phyloP scores from a whole-genome alignment of 2,113 vertebrate genomes.

The Centropus bengalensis region DNA sequence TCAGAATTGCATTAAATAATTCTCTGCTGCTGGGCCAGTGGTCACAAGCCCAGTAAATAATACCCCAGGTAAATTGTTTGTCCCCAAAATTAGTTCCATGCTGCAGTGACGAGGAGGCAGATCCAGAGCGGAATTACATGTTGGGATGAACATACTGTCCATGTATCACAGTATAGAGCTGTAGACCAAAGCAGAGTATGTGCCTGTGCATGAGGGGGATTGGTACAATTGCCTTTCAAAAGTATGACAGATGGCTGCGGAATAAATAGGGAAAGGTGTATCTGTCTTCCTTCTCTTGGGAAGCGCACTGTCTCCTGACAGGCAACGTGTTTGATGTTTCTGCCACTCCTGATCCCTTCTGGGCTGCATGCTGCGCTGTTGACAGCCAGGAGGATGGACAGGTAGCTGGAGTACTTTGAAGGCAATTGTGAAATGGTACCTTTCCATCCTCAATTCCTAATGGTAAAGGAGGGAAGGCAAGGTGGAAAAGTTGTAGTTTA shows the following conservation, averaged over 20 bases:
- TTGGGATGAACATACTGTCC: neutral
- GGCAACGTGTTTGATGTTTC: neutral
- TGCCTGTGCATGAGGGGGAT: neutral
- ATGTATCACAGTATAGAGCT: neutral
- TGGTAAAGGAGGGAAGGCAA: neutral
- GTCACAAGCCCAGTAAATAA: neutral
- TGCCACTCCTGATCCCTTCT: neutral
- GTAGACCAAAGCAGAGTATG: neutral
- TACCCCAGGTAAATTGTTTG: neutral
- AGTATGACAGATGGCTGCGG: neutral
- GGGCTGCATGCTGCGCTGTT: rapidly evolving
- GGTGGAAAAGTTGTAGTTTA: neutral
- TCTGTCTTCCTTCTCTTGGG: neutral
- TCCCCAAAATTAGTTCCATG: neutral
- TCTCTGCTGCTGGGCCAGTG: neutral
- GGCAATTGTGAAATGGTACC: neutral
- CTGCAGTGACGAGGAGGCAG: neutral
- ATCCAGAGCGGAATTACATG: neutral
- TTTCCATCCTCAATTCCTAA: neutral
- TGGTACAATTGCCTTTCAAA: neutral
- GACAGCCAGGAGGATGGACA: neutral
- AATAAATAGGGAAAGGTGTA: neutral
- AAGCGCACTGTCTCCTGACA: neutral
- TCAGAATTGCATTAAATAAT: neutral
- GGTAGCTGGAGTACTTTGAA: neutral